Conservation (phyloP, 2,888 invertebrate genomes). For the Noctua janthe region DNA sequence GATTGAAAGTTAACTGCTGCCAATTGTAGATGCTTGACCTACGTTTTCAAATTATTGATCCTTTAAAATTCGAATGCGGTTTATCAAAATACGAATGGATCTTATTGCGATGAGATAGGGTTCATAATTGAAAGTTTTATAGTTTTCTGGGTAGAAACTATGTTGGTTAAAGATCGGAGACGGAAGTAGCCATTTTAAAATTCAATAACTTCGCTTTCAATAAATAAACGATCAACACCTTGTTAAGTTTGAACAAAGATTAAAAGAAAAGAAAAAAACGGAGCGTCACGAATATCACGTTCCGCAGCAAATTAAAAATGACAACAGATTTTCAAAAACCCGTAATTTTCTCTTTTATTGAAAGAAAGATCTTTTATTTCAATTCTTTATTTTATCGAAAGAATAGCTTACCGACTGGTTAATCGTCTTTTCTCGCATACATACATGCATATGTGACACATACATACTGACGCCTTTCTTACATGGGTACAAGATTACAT, state of each 20-base stretch:
- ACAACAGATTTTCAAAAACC: too few species aligned
- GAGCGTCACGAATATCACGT: too few species aligned
- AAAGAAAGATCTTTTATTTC: too few species aligned
- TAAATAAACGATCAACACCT: slow-evolving; percentile 85
- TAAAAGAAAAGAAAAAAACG: slow-evolving; percentile 51
- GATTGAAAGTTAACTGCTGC: slow-evolving; percentile 58
- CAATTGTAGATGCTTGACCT: slow-evolving; percentile 49
- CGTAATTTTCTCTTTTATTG: too few species aligned
- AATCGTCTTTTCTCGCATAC: too few species aligned
- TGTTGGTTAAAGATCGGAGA: slow-evolving; percentile 50
- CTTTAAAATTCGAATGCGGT: slow-evolving; percentile 2
- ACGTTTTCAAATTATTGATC: slow-evolving; percentile 43
- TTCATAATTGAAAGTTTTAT: slow-evolving; percentile 15
- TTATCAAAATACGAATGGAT: not conserved
- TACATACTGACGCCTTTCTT: too few species aligned
- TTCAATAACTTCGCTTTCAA: slow-evolving; percentile 82
- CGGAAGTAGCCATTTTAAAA: slow-evolving; percentile 81
- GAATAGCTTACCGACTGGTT: too few species aligned
- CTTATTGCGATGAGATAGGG: slow-evolving; percentile 23
- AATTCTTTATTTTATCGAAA: too few species aligned
- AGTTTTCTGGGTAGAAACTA: not conserved
- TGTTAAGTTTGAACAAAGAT: slow-evolving; percentile 76
- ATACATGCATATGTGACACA: too few species aligned
- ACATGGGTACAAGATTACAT: too few species aligned
- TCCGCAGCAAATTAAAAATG: too few species aligned